phyloP scores from a whole-genome alignment of 2,888 invertebrate genomes.

The Crepidodera aurea region DNA sequence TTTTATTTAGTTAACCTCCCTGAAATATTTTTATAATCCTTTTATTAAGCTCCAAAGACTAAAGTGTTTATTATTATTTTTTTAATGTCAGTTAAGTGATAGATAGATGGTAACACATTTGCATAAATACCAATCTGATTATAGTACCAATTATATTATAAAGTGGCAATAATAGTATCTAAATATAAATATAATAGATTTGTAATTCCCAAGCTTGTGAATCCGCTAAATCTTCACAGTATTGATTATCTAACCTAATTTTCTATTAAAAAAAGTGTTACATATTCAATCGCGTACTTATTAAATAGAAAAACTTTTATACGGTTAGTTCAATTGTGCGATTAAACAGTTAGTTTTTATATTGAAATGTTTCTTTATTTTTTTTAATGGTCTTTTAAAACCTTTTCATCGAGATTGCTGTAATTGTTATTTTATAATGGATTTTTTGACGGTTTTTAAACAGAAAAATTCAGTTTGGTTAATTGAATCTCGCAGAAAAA shows the following conservation, averaged over 20 bases:
- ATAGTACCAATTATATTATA: too few relatives aligned
- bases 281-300: background rate
- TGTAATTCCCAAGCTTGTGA: constrained; percentile 10
- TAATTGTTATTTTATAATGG: background rate
- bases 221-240: background rate
- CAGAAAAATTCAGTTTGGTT: background rate
- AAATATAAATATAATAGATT: constrained; percentile 4
- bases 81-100: too few relatives aligned
- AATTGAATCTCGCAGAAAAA: background rate
- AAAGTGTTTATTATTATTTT: too few relatives aligned
- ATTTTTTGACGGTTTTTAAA: background rate
- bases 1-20: too few relatives aligned
- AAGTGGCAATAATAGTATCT: too few relatives aligned
- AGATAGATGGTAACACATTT: too few relatives aligned
- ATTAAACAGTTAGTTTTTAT: background rate
- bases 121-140: too few relatives aligned
- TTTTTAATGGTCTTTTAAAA: background rate
- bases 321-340: constrained; percentile 5
- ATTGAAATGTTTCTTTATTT: background rate
- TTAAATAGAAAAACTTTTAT: background rate
- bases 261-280: constrained; percentile 10
- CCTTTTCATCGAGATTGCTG: background rate
- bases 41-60: too few relatives aligned
- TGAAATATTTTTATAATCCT: too few relatives aligned
- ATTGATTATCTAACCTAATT: constrained; percentile 12